Base-by-base conservation (phyloP, 2,888 invertebrate species). In the Lamellibrachia satsuma region DNA sequence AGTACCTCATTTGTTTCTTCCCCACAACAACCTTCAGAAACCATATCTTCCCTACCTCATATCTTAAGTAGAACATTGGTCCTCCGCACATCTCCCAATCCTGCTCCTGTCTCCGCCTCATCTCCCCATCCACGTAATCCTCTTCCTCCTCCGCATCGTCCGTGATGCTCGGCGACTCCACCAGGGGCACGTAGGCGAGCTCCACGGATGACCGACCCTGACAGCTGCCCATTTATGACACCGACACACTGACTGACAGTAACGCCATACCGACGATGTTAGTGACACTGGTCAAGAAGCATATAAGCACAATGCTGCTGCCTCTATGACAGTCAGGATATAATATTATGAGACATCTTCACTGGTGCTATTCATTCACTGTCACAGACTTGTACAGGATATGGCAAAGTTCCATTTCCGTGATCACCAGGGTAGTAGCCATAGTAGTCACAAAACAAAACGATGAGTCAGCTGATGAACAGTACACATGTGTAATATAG, bases 141-240 rank as follows among this genome's bases (percentile, higher is more conserved):
- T 75, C 75, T 75, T 75, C 75, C 75, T 75, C 75, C 75, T 75
- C 75, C 22, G 2, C 75, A 75, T 75, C 75, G 22, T 75, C 75
- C n/a, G 75, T 22, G 2, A 75, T 75, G 75, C 75, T 75, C 22
- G 75, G 75, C 75, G 75, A 75, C n/a, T 75, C 75, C 75, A 22
- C 75, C 75, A 75, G 22, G 22, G 75, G 75, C 22, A 75, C 0
- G n/a, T 75, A 75, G 6, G 75, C 75, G 75, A 75, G 15, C 75
- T 75, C 75, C 22, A 75, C 75, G 22, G 75, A 75, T n/a, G 75
- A 75, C 75, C 75, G 75, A 75, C 75, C 75, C 75, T 75, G 75
- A 75, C 75, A 75, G 75, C 75, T 75, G 75, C 75, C 75, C 75
- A 75, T 75, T 75, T 75, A 75, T 75, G 75, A 75, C 75, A 75